A percentile compares a stretch with the other conserved stretches of the same genome.
phyloP scores from a whole-genome alignment of 2,797 vertebrate genomes.

The Chelon auratus region DNA sequence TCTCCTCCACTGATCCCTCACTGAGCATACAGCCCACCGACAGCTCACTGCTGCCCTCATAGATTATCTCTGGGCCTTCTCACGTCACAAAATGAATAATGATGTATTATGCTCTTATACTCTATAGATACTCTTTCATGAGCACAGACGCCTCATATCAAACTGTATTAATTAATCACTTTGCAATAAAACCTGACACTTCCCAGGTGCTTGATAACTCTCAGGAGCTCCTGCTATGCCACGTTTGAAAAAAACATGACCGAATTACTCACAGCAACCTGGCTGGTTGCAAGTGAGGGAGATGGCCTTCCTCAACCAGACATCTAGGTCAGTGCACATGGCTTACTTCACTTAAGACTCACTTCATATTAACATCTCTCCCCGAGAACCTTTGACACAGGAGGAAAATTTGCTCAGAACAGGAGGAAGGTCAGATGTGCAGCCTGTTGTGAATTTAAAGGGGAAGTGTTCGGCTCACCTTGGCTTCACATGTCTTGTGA shows the following conservation, averaged over 20 bases:
- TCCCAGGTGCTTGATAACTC: constrained; percentile 5
- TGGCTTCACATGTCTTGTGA: constrained; percentile 89
- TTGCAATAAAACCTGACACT: neutral
- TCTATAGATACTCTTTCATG: constrained; percentile 9
- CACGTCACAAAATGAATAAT: constrained; percentile 7
- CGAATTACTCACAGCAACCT: constrained; percentile 63
- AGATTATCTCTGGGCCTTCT: constrained; percentile 11
- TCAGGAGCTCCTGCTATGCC: constrained; percentile 19
- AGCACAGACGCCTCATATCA: constrained; percentile 13
- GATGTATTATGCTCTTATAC: neutral
- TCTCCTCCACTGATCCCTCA: constrained; percentile 16
- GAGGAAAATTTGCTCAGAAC: constrained; percentile 22
- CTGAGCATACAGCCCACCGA: neutral
- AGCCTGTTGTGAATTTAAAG: neutral
- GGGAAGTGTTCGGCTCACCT: constrained; percentile 79
- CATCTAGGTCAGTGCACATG: constrained; percentile 77
- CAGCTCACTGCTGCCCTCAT: constrained; percentile 27
- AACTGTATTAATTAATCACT: constrained; percentile 9
- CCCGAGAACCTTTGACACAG: constrained; percentile 29
- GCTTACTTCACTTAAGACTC: constrained; percentile 54
- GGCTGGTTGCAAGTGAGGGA: constrained; percentile 39
- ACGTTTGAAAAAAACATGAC: constrained; percentile 34
- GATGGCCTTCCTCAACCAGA: constrained; percentile 50
- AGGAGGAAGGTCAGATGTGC: constrained; percentile 1
- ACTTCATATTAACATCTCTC: constrained; percentile 33